phyloP scores from a whole-genome alignment of 2,888 invertebrate genomes.

The Torymus auratus region DNA sequence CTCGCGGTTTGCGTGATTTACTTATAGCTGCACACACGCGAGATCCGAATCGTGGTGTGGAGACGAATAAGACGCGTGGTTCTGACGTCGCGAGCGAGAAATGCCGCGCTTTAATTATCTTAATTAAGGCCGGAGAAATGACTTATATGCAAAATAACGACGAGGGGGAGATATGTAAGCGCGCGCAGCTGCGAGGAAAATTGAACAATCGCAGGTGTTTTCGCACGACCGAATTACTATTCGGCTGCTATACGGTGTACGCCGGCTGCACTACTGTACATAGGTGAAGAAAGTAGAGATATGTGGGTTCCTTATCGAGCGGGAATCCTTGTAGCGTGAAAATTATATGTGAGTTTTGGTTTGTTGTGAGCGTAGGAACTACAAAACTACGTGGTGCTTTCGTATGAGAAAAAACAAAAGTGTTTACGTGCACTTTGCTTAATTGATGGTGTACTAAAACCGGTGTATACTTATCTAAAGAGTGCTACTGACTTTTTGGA shows the following conservation, averaged over 20 bases:
- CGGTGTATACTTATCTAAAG: no score
- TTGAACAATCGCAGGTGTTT: slow-evolving; percentile 26
- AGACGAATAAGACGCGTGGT: not conserved
- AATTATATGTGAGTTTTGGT: no score
- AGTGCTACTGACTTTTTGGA: no score
- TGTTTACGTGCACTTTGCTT: no score
- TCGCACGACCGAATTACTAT: slow-evolving; percentile 34
- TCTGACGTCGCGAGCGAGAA: not conserved
- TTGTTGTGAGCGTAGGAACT: no score
- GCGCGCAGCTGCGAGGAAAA: not conserved
- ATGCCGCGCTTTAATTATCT: slow-evolving; percentile 34
- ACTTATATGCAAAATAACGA: slow-evolving; percentile 43
- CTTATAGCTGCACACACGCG: not conserved
- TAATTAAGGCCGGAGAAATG: slow-evolving; percentile 45
- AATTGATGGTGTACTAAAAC: no score
- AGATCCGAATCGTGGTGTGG: slow-evolving; percentile 8
- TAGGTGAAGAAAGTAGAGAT: no score
- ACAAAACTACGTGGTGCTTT: no score
- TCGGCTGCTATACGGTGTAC: not conserved
- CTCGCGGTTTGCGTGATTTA: slow-evolving; percentile 9
- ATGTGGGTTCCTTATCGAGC: no score
- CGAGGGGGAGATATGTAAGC: not conserved
- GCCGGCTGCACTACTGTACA: no score
- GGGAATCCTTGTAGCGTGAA: no score
- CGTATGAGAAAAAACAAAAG: no score